phyloP scores from a whole-genome alignment of 2,113 vertebrate species.

The Calonectris borealis region DNA sequence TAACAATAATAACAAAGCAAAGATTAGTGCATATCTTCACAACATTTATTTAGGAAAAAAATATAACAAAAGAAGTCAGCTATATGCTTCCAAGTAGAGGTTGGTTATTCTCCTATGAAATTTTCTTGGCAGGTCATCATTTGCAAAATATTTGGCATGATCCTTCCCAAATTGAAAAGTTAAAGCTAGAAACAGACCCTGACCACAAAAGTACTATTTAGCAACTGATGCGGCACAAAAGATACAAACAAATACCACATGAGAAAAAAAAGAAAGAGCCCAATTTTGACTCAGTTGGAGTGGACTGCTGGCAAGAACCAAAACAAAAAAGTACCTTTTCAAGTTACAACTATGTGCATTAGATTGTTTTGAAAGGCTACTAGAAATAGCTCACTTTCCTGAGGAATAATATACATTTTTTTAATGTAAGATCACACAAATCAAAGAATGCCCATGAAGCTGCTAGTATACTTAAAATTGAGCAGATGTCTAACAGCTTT shows the following conservation, averaged over 20 bases:
- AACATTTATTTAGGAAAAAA: neutral
- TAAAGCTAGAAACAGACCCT: conserved; percentile 22
- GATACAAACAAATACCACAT: conserved; percentile 24
- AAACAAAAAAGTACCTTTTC: neutral
- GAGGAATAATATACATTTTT: neutral
- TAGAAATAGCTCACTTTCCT: neutral
- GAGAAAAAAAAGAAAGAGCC: neutral
- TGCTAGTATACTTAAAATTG: neutral
- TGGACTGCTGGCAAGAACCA: neutral
- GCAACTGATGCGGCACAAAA: conserved; percentile 7
- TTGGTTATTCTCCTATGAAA: neutral
- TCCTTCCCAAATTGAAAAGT: neutral
- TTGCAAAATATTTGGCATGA: neutral
- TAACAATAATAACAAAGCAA: neutral
- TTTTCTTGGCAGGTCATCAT: neutral
- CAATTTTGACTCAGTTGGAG: neutral
- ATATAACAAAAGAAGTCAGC: neutral
- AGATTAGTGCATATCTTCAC: neutral
- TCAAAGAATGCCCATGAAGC: neutral
- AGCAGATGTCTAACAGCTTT: neutral
- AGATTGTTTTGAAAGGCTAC: neutral
- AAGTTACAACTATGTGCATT: neutral
- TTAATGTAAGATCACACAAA: neutral
- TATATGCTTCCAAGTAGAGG: neutral
- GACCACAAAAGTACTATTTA: conserved; percentile 33